phyloP scores from a whole-genome alignment of 2,113 vertebrate species.

The Tylochromis polylepis region DNA sequence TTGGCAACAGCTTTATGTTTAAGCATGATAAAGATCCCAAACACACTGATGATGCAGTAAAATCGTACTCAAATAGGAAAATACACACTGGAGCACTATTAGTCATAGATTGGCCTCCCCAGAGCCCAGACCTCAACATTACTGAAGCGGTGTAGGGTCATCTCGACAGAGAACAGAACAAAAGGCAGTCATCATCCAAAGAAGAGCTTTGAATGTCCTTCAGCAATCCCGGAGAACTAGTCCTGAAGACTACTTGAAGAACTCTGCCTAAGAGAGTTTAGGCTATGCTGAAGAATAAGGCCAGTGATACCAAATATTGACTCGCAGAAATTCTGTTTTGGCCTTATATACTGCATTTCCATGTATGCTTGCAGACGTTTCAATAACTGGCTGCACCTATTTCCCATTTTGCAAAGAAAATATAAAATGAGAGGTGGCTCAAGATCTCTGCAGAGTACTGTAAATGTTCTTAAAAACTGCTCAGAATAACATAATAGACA shows the following conservation, averaged over 20 bases:
- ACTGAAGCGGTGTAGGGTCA: background rate
- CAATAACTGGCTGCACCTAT: no score
- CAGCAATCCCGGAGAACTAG: background rate
- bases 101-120: background rate
- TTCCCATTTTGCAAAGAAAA: background rate
- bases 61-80: background rate
- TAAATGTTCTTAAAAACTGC: background rate
- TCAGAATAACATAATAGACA: background rate
- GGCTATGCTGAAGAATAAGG: background rate
- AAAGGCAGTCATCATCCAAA: background rate
- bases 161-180: accelerated
- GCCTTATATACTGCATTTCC: no score
- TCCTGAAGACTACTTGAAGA: background rate
- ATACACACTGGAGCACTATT: accelerated
- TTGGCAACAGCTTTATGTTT: background rate
- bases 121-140: background rate
- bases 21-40: background rate
- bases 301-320: background rate
- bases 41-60: background rate
- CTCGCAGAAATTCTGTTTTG: no score
- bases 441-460: background rate
- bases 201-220: background rate
- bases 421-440: background rate
- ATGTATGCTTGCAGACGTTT: background rate
- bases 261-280: background rate